These are phyloP conservation scores for Apeira syringaria DNA, from an alignment of 2,888 invertebrate genomes.

Conservation along the genomic window DNA sequence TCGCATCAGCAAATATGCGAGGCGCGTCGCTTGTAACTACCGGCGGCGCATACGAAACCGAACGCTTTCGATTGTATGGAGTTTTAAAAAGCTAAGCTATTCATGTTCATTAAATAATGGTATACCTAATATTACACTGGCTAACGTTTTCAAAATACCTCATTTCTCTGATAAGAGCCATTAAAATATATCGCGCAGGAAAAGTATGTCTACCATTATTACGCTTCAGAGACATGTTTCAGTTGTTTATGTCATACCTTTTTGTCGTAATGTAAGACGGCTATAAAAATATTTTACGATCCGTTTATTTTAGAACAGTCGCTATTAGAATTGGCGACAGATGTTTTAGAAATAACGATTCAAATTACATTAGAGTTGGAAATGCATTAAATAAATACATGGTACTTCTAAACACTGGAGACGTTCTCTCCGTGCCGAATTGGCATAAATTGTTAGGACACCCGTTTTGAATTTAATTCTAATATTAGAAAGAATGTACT, in stretches of 20 bases:
- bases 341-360: conserved; percentile 13
- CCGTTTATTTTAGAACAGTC: conserved; percentile 18
- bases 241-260: conserved; percentile 26
- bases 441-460: neutral
- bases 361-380: neutral
- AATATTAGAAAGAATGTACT: conserved; percentile 1
- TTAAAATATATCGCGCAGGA: conserved; percentile 30
- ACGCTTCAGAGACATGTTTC: conserved; percentile 26
- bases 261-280: conserved; percentile 19
- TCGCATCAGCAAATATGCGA: conserved; percentile 43
- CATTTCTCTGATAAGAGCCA: conserved; percentile 30
- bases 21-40: conserved; percentile 48
- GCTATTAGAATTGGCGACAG: conserved; percentile 13
- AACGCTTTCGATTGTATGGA: conserved; percentile 69
- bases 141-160: conserved; percentile 20
- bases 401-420: too few relatives aligned
- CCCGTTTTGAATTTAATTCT: neutral
- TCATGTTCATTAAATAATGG: conserved; percentile 14
- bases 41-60: conserved; percentile 63
- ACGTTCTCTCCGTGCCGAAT: too few relatives aligned
- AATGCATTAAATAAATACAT: neutral
- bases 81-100: conserved; percentile 5
- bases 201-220: conserved; percentile 29
- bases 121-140: conserved; percentile 9
- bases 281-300: conserved; percentile 31